Conservation (phyloP, 2,797 vertebrate species). For the Galago senegalensis region DNA sequence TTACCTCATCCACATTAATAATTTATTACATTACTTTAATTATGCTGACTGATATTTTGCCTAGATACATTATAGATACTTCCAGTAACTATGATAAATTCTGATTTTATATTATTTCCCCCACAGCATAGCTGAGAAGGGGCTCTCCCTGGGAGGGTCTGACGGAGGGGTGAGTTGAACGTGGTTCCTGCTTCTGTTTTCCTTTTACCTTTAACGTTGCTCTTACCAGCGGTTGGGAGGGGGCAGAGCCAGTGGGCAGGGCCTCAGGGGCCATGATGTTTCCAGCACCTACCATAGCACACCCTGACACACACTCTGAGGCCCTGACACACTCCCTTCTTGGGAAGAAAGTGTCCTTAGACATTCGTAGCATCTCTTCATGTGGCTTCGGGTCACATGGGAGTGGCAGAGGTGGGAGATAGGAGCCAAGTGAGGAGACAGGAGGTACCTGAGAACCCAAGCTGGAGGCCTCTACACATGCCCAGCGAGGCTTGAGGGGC, state of each 20-base stretch:
- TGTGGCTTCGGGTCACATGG: neutral
- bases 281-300: neutral
- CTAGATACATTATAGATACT: neutral
- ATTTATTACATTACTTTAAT: fast-evolving
- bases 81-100: conserved; percentile 45
- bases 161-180: conserved; percentile 95
- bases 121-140: conserved; percentile 96
- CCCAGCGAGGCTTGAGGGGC: fast-evolving
- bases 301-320: neutral
- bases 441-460: no score
- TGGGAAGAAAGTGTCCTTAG: neutral
- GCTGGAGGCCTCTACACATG: neutral
- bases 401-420: neutral
- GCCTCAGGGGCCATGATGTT: neutral
- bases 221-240: neutral
- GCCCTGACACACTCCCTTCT: neutral
- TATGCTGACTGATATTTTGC: neutral
- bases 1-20: neutral
- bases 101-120: conserved; percentile 82
- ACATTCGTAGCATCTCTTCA: neutral
- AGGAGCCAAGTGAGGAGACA: neutral
- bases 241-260: neutral
- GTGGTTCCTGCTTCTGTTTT: conserved; percentile 75
- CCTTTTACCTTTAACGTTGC: neutral
- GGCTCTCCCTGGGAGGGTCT: conserved; percentile 96